phyloP scores from a whole-genome alignment of 30 jellyfish, hydroid and myxozoan genomes.

The Aurelia sp. region DNA sequence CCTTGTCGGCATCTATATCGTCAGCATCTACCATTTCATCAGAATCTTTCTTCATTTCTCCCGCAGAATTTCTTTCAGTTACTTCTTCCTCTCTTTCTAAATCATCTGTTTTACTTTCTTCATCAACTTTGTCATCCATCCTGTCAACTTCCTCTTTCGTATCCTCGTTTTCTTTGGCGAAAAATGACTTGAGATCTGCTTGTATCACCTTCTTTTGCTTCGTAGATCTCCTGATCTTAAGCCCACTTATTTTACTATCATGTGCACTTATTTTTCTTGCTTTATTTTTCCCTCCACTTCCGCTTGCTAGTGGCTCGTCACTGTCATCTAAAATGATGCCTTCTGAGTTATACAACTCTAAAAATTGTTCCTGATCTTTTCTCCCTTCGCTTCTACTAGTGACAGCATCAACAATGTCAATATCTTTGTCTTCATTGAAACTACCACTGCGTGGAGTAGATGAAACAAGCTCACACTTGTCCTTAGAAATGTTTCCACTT shows the following conservation, averaged over 20 bases:
- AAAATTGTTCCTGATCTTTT: slow-evolving; percentile 36
- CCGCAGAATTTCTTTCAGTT: neutral
- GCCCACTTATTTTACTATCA: slow-evolving; percentile 22
- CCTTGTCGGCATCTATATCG: neutral
- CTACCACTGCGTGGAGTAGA: neutral
- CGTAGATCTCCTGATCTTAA: slow-evolving; percentile 45
- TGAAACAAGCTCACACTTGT: neutral
- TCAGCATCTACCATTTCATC: neutral
- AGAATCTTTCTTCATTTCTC: neutral
- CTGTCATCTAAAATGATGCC: slow-evolving; percentile 40
- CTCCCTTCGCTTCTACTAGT: neutral
- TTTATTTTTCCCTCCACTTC: slow-evolving; percentile 11
- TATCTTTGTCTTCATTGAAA: neutral
- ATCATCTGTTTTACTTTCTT: neutral
- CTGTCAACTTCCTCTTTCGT: neutral
- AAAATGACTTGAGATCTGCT: slow-evolving; percentile 60
- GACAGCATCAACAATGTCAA: neutral
- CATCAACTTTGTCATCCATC: neutral
- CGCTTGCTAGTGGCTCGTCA: neutral
- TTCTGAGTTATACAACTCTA: slow-evolving; percentile 47
- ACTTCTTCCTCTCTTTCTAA: neutral
- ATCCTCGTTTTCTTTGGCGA: slow-evolving; percentile 1
- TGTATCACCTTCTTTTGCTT: slow-evolving; percentile 62
- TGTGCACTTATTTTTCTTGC: neutral
- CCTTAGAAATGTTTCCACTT: neutral